Conservation (phyloP, 2,888 invertebrate species). For the Toxonevra muliebris region DNA sequence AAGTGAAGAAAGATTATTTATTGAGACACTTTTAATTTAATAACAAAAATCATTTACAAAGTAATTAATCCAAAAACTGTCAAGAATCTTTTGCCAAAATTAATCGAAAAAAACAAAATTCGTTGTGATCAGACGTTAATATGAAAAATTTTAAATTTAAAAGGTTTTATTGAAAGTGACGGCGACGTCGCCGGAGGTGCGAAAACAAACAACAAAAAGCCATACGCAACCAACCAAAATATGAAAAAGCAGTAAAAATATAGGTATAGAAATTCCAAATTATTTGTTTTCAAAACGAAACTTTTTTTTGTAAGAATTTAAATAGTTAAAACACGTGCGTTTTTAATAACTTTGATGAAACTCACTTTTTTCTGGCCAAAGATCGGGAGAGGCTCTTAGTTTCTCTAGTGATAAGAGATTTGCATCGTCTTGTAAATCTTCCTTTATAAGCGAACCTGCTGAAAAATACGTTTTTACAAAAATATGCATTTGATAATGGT, state of each 20-base stretch:
- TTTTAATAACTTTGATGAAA: too few species aligned
- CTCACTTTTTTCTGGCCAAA: constrained; percentile 97
- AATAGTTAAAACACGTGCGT: too few species aligned
- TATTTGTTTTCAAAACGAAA: too few species aligned
- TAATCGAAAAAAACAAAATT: neutral
- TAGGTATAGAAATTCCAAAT: neutral
- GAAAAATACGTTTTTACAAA: constrained; percentile 19
- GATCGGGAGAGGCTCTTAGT: constrained; percentile 90
- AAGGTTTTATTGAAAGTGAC: neutral
- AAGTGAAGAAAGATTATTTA: constrained; percentile 15
- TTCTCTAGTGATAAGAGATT: constrained; percentile 89
- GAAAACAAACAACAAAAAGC: too few species aligned
- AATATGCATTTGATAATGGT: neutral
- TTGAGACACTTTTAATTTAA: neutral
- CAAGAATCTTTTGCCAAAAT: neutral
- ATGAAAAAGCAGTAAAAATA: neutral
- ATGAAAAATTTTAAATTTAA: neutral
- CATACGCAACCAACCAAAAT: too few species aligned
- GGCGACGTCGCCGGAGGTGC: too few species aligned
- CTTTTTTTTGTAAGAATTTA: too few species aligned
- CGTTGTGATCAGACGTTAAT: neutral
- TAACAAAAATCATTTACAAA: neutral
- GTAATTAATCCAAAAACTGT: neutral
- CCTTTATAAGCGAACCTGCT: constrained; percentile 43
- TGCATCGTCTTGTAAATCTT: constrained; percentile 68